Conservation (phyloP, 2,113 vertebrate genomes). For the Dolichallabes microphthalmus region DNA sequence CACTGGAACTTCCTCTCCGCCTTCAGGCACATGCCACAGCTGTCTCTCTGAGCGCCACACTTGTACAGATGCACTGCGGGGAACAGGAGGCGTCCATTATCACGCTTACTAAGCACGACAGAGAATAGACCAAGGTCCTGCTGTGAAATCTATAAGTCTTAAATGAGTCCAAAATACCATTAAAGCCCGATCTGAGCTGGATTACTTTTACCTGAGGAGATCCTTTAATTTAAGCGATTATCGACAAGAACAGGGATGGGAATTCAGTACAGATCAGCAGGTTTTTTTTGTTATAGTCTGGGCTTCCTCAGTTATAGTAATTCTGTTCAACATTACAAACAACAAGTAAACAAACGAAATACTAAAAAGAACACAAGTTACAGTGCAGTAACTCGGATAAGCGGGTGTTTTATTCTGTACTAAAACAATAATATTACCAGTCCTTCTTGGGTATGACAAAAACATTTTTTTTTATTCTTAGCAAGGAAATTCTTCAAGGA, state of each 20-base stretch:
- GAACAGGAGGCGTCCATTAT: background rate
- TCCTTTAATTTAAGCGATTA: background rate
- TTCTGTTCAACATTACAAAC: background rate
- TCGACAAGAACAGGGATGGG: background rate
- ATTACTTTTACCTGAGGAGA: constrained; percentile 16
- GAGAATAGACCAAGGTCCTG: background rate
- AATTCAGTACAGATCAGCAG: background rate
- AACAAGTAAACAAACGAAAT: background rate
- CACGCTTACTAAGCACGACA: background rate
- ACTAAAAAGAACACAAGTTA: background rate
- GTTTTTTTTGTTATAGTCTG: background rate
- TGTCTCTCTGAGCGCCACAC: constrained; percentile 93
- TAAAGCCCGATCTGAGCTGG: background rate
- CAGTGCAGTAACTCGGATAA: background rate
- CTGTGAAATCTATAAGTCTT: constrained; percentile 4
- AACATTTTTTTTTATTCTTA: background rate
- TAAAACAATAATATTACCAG: background rate
- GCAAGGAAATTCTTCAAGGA: background rate
- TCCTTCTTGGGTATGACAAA: no score
- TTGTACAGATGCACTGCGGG: constrained; percentile 94
- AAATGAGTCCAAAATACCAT: constrained; percentile 5
- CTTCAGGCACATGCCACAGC: constrained; percentile 96
- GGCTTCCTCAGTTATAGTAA: background rate
- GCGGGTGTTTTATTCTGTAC: background rate
- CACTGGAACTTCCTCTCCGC: constrained; percentile 93